These are phyloP conservation scores for Stegodyphus dumicola DNA, from an alignment of 1,140 invertebrate species.

Conservation along the genomic window DNA sequence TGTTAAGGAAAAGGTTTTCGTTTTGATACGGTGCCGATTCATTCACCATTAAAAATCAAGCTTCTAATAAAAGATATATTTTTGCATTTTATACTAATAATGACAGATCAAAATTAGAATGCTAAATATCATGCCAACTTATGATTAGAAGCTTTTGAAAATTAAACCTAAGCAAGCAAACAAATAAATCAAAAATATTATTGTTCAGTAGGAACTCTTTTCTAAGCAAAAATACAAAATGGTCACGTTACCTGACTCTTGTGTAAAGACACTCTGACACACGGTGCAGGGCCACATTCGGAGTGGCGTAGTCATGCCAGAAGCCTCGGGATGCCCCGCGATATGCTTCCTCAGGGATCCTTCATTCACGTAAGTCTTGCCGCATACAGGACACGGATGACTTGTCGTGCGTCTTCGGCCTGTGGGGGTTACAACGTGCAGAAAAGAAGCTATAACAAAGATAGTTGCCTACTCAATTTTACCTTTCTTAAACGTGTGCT, in stretches of 20 bases:
- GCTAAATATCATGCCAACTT: too few species aligned
- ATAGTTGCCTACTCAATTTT: constrained; percentile 39
- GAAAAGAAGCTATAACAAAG: constrained; percentile 60
- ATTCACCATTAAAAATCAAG: too few species aligned
- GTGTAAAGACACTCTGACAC: constrained; percentile 92
- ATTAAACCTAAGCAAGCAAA: too few species aligned
- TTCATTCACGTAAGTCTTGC: constrained; percentile 95
- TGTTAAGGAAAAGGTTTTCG: too few species aligned
- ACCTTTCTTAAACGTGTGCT: constrained; percentile 1
- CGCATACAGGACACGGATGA: constrained; percentile 93
- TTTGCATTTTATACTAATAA: too few species aligned
- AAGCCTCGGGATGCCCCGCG: constrained; percentile 81
- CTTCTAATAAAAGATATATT: too few species aligned
- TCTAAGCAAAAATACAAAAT: too few species aligned
- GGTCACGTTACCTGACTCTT: constrained; percentile 82
- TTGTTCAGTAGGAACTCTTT: too few species aligned
- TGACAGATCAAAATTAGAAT: too few species aligned
- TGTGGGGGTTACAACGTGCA: constrained; percentile 59
- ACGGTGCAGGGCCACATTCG: constrained; percentile 79
- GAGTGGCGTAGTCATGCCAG: constrained; percentile 52
- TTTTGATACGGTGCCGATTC: too few species aligned
- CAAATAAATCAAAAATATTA: too few species aligned
- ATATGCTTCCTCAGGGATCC: constrained; percentile 91
- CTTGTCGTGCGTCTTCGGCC: constrained; percentile 83
- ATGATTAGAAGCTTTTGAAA: too few species aligned